Evolutionary conservation across 2,797 vertebrate genomes (phyloP).

Genomic region (Streptopelia turtur): DNA sequence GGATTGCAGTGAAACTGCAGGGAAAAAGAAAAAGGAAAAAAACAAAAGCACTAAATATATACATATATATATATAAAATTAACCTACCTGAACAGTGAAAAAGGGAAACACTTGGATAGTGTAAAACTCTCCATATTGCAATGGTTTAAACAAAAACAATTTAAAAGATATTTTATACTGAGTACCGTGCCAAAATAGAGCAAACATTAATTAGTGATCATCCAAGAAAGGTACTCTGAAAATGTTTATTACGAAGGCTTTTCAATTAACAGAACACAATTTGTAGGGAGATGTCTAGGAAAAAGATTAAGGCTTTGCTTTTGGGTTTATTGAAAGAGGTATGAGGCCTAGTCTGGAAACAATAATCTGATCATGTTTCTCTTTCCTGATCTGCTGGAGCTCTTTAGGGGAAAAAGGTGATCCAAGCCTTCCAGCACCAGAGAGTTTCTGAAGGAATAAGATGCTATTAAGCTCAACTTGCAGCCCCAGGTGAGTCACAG

Average conservation of each 20-base stretch:
- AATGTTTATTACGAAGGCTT: constrained; percentile 14
- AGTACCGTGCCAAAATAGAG: background rate
- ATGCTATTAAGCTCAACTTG: background rate
- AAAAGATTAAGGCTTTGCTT: background rate
- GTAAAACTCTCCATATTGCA: background rate
- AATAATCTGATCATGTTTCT: background rate
- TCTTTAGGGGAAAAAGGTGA: background rate
- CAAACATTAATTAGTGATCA: background rate
- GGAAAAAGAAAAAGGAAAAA: background rate
- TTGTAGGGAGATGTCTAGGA: background rate
- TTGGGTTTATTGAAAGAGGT: background rate
- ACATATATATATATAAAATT: background rate
- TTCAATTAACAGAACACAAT: constrained; percentile 7
- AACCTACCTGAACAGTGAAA: background rate
- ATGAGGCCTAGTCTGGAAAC: background rate
- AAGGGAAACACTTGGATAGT: background rate
- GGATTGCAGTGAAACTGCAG: background rate
- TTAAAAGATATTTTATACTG: background rate
- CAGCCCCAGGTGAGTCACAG: background rate
- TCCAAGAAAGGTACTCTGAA: background rate
- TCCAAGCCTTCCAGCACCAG: background rate
- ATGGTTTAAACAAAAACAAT: background rate
- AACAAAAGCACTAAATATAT: background rate
- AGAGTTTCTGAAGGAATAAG: background rate
- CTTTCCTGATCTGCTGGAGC: background rate